Conservation (phyloP, 2,888 invertebrate species). For the Tetheella fluctuosa region DNA sequence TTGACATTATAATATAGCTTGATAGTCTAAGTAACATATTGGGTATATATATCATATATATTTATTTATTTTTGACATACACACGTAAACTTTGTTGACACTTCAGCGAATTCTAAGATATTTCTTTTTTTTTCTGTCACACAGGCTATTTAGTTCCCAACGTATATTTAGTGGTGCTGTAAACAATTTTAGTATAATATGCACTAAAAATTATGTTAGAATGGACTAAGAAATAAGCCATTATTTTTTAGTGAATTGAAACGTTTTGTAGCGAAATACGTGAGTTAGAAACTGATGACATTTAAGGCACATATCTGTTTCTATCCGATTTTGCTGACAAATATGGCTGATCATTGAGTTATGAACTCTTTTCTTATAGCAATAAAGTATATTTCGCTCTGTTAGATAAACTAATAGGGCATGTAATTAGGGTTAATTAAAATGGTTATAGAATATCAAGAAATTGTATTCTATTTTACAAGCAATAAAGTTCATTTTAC, state of each 20-base stretch:
- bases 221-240: not conserved
- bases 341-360: not conserved
- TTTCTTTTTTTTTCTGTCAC: not conserved
- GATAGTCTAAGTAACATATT: conserved; percentile 42
- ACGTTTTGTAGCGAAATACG: not conserved
- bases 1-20: conserved; percentile 39
- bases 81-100: not conserved
- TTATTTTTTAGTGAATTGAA: too few species aligned
- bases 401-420: not conserved
- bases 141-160: not conserved
- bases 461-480: not conserved
- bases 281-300: not conserved
- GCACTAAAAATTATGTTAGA: not conserved
- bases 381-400: not conserved
- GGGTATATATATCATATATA: conserved; percentile 45
- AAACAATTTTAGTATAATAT: not conserved
- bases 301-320: not conserved
- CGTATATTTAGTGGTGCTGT: conserved; percentile 4
- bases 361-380: not conserved
- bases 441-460: not conserved
- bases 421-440: not conserved
- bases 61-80: conserved; percentile 47
- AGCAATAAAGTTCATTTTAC: not conserved
- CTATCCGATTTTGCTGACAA: not conserved
- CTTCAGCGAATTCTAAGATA: not conserved